phyloP scores from a whole-genome alignment of 1,140 invertebrate species.

The Brachionus rotundiformis region DNA sequence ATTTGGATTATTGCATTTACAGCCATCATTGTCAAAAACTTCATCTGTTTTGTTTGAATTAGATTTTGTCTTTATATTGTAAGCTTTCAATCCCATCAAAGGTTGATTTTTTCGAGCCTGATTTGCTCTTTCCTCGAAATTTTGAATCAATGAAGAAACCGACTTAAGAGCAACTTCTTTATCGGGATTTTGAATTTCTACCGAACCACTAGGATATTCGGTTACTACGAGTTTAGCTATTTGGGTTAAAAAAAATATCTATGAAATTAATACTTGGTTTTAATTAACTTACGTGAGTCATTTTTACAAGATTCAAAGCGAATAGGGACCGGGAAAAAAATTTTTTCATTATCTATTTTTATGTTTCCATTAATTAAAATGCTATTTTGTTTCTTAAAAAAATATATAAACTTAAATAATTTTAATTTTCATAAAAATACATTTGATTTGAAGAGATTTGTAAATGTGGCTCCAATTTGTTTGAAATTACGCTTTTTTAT shows the following conservation, averaged over 20 bases:
- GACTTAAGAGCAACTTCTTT: background rate
- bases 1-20: background rate
- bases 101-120: background rate
- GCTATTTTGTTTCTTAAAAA: background rate
- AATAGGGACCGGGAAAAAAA: conserved; percentile 10
- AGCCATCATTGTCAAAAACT: background rate
- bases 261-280: background rate
- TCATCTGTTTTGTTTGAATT: background rate
- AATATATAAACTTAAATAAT: background rate
- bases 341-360: conserved; percentile 29
- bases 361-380: background rate
- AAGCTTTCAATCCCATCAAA: conserved; percentile 28
- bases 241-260: background rate
- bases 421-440: background rate
- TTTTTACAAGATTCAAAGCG: background rate
- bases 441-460: conserved; percentile 1
- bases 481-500: background rate
- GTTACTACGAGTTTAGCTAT: background rate
- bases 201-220: background rate
- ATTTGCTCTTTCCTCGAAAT: conserved; percentile 3
- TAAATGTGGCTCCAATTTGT: conserved; percentile 25
- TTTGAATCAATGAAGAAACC: background rate
- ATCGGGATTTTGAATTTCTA: background rate
- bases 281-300: too few relatives aligned
- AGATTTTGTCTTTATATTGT: conserved; percentile 3